Base-by-base conservation (phyloP, 2,888 invertebrate genomes). In the Amblyjoppa proteus region DNA sequence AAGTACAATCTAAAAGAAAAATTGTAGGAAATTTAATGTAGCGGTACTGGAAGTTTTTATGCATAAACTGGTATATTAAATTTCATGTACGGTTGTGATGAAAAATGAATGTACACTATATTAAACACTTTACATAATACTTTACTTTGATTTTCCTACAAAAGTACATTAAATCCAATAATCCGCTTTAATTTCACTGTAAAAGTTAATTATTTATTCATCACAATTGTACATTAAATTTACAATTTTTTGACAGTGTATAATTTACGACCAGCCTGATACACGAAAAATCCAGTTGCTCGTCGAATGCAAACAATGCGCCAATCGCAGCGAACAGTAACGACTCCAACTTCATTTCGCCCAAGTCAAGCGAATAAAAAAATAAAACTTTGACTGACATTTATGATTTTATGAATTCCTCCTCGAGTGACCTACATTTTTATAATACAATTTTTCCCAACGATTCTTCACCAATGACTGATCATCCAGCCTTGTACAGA, bases 361-460 rank as follows among this genome's bases (percentile, higher is more conserved):
- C 25, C 28, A 5, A 49, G 45, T 16, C 16, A 16, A 16, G 16
- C 16, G 4, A 28, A 58, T 58, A 1, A n/a, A 58, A 56, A 20
- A 56, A 56, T 2, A 9, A 13, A 58, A 58, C 58, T 58, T 28
- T 28, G 25, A 28, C 28, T 25, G 9, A 58, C 11, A 28, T 58
- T 58, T 58, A 28, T 1, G 28, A 1, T 58, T 28, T 9, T 58
- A 28, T 28, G 11, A 11, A 28, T 28, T 28, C 13, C 13, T 58
- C 25, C 58, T 58, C 28, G 58, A 11, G 28, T 58, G 58, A 58
- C 58, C 28, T 58, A 58, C 58, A 58, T 28, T 58, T 58, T 25
- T 13, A 28, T 13, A 16, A 49, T 16, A 49, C 28, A 28, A 28
- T 13, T 58, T 25, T 58, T 28, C 4, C 28, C 9, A 28, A 58